Conservation (phyloP, 2,888 invertebrate genomes). For the Scotopteryx bipunctaria region DNA sequence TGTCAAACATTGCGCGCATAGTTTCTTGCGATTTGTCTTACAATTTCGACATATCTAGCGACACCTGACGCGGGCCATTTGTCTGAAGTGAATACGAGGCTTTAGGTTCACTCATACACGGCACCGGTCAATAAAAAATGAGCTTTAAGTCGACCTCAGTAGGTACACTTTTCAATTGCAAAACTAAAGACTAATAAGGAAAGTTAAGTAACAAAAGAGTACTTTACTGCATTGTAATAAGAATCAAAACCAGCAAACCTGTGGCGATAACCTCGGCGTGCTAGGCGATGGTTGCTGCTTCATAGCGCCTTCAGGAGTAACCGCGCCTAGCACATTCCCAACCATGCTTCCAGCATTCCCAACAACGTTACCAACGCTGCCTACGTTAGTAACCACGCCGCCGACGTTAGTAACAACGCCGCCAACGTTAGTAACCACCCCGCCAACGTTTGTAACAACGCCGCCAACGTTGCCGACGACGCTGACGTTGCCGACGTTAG, state of each 20-base stretch:
- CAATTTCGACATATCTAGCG: too few relatives aligned
- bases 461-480: constrained; percentile 45
- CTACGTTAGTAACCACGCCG: constrained; percentile 41
- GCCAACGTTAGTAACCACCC: constrained; percentile 44
- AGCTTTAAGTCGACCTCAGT: too few relatives aligned
- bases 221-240: constrained; percentile 2
- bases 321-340: constrained; percentile 45
- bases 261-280: constrained; percentile 70
- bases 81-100: too few relatives aligned
- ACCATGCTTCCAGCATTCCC: constrained; percentile 44
- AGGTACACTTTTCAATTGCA: too few relatives aligned
- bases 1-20: too few relatives aligned
- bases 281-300: constrained; percentile 76
- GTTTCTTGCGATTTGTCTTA: too few relatives aligned
- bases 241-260: constrained; percentile 50
- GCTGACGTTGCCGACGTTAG: constrained; percentile 42
- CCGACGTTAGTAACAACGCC: constrained; percentile 43
- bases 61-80: too few relatives aligned
- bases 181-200: too few relatives aligned
- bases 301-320: constrained; percentile 59
- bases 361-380: constrained; percentile 51
- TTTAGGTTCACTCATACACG: too few relatives aligned
- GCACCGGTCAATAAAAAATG: too few relatives aligned
- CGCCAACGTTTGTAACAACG: constrained; percentile 51
- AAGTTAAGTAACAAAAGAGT: too few relatives aligned